Conservation (phyloP, 2,113 vertebrate species). For the Mionectes macconnelli region DNA sequence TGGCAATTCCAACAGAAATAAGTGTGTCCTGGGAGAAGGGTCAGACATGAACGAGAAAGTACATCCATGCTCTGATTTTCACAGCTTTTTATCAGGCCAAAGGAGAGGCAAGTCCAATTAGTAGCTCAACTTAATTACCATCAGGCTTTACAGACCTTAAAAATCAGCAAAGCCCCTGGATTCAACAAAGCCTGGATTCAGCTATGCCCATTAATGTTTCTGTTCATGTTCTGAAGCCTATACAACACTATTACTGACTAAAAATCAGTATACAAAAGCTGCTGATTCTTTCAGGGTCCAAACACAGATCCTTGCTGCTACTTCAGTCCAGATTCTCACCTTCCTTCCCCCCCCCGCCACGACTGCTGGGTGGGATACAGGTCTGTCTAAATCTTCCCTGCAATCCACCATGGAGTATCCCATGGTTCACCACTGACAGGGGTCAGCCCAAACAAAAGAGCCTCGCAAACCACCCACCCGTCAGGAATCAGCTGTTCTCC, state of each 20-base stretch:
- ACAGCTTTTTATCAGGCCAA: not conserved
- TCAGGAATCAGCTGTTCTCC: not conserved
- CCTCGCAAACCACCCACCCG: not conserved
- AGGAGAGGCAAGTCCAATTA: not conserved
- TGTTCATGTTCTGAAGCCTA: not conserved
- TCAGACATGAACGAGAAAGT: not conserved
- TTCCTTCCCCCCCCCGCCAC: not conserved
- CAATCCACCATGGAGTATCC: too few relatives aligned
- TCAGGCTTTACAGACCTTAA: not conserved
- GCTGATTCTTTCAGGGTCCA: not conserved
- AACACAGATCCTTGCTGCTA: not conserved
- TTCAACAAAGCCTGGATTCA: not conserved
- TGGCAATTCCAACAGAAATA: not conserved
- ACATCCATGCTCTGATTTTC: not conserved
- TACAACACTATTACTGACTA: not conserved
- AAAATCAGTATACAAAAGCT: not conserved
- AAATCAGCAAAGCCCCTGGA: too few relatives aligned
- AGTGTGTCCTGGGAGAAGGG: not conserved
- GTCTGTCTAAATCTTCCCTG: too few relatives aligned
- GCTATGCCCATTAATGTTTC: rapidly evolving
- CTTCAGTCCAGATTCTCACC: too few relatives aligned
- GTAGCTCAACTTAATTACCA: not conserved
- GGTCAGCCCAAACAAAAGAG: not conserved
- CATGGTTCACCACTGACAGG: not conserved
- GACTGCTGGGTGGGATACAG: too few relatives aligned